Evolutionary conservation across 2,113 vertebrate genomes (phyloP).

Genomic region (Nettapus auritus): DNA sequence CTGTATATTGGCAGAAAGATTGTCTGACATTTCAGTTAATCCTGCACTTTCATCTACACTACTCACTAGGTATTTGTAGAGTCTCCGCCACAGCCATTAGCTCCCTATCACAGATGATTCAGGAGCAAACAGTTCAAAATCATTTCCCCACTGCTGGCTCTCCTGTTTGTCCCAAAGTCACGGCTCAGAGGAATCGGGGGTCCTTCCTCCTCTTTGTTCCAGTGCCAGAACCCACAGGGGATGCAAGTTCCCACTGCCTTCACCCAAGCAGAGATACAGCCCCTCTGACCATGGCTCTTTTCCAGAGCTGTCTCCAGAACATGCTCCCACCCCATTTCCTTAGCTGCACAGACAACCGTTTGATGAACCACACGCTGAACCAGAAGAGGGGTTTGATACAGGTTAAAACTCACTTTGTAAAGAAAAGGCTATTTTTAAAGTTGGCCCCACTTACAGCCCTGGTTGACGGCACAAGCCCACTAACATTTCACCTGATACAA

Average conservation of each 20-base stretch:
- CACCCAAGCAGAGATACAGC: not conserved
- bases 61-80: not conserved
- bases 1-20: not conserved
- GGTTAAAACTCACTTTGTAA: not conserved
- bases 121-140: not conserved
- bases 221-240: not conserved
- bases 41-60: constrained; percentile 3
- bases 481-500: not conserved
- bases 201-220: not conserved
- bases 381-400: not conserved
- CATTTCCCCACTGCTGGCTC: not conserved
- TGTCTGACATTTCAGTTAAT: constrained; percentile 1
- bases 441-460: not conserved
- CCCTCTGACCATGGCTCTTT: not conserved
- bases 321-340: not conserved
- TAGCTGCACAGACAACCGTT: not conserved
- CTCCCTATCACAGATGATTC: not conserved
- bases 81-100: not conserved
- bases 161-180: not conserved
- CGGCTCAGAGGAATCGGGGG: not conserved
- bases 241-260: not conserved
- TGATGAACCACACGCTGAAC: not conserved
- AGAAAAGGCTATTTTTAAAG: not conserved
- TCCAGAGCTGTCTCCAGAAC: not conserved
- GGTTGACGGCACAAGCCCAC: not conserved